Evolutionary conservation across 2,797 vertebrate species (phyloP), one percentile per base, ranked within the genome.

Genomic region (Paramormyrops hopkinsi): DNA sequence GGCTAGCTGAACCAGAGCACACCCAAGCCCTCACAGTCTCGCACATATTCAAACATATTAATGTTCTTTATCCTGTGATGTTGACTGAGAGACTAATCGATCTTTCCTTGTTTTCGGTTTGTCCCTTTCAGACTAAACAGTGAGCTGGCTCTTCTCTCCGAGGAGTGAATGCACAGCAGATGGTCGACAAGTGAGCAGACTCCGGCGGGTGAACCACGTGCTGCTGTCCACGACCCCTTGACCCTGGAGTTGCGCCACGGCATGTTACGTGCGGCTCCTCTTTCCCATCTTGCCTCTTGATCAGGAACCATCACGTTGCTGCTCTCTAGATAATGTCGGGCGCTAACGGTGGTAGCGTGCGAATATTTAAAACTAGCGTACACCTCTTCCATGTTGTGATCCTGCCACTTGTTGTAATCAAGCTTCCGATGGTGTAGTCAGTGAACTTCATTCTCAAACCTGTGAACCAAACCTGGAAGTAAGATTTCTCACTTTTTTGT

Each of bases 251-350:
- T 91, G 88, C 82, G 48, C 59, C 84, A 89, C 88, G 89, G 85
- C 90, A 89, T 89, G 88, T 89, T 73, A 90, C 87, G 37, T 29
- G 56, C 87, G 84, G 41, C 86, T 90, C 86, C 88, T 88, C 51
- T 79, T 85, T 25, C 29, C 59, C 89, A 62, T n/a, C 88, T 89
- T 87, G 19, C 88, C 88, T 88, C 82, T 90, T 84, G 86, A 90
- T 92, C 88, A 91, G 92, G 92, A 93, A 91, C 86, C 90, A 62
- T 89, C 90, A 90, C 69, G 88, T 89, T 92, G 91, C 91, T 93
- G 89, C 91, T 93, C 88, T 91, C 14, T 91, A 87, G 87, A 90
- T 92, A 88, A 92, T 82, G 8, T 85, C 14, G 33, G 79, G 90
- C 90, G 90, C 82, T 85, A 69, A 84, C 83, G 65, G 79, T 88